These are phyloP conservation scores for Ceraclea dissimilis DNA, from an alignment of 2,888 invertebrate species.

Conservation along the genomic window DNA sequence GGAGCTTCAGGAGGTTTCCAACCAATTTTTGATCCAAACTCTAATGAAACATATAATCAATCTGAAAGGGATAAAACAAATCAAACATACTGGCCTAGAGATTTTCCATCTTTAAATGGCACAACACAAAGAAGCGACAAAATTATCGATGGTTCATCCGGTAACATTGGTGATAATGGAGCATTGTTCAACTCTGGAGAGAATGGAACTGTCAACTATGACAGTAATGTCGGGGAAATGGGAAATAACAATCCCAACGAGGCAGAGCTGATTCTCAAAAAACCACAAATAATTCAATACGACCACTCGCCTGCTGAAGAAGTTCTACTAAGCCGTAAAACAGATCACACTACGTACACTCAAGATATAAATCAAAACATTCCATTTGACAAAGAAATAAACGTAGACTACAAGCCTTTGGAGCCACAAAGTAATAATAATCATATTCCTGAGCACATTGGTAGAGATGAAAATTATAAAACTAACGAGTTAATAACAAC, in stretches of 20 bases:
- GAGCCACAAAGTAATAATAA: slow-evolving; percentile 38
- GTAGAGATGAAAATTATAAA: not conserved
- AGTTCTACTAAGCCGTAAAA: not conserved
- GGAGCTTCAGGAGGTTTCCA: slow-evolving; percentile 64
- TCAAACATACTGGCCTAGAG: slow-evolving; percentile 23
- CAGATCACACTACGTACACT: not conserved
- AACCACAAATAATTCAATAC: not conserved
- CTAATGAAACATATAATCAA: slow-evolving; percentile 15
- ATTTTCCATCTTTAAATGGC: slow-evolving; percentile 22
- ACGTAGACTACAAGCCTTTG: not conserved
- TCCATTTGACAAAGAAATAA: not conserved
- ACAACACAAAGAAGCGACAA: slow-evolving; percentile 15
- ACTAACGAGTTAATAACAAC: slow-evolving; percentile 10
- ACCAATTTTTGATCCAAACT: slow-evolving; percentile 45
- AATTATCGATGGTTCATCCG: slow-evolving; percentile 9
- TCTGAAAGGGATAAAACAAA: slow-evolving; percentile 19
- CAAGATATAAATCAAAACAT: not conserved
- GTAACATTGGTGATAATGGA: slow-evolving; percentile 15
- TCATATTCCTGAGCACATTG: not conserved
- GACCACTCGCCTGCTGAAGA: slow-evolving; percentile 5
- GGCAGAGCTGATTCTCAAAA: not conserved
- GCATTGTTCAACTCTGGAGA: slow-evolving; percentile 20
- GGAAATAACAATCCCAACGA: not conserved
- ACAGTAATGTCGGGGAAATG: not conserved
- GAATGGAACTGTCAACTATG: slow-evolving; percentile 19